Conservation (phyloP, 1,140 invertebrate species). For the Drosophila santomea region DNA sequence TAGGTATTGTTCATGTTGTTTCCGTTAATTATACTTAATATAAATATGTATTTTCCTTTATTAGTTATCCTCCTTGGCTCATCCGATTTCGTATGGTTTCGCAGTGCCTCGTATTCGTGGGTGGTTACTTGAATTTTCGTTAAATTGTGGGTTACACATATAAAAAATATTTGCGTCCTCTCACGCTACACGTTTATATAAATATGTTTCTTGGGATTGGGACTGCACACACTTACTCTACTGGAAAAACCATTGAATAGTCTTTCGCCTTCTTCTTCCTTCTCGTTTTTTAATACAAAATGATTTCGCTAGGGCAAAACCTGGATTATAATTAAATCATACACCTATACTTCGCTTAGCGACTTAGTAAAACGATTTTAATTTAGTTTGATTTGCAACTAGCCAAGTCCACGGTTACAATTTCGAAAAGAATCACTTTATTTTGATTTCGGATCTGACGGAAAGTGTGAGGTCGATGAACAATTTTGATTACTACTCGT, state of each 20-base stretch:
- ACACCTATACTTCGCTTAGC: slow-evolving; percentile 43
- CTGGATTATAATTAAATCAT: slow-evolving; percentile 20
- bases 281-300: slow-evolving; percentile 17
- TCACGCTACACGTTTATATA: slow-evolving; percentile 48
- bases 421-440: slow-evolving; percentile 39
- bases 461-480: slow-evolving; percentile 19
- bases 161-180: slow-evolving; percentile 63
- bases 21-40: slow-evolving; percentile 55
- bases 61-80: slow-evolving; percentile 43
- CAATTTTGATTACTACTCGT: slow-evolving; percentile 25
- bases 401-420: slow-evolving; percentile 13
- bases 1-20: slow-evolving; percentile 78
- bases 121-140: slow-evolving; percentile 50
- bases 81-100: slow-evolving; percentile 13
- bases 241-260: slow-evolving; percentile 71
- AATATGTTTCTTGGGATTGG: slow-evolving; percentile 34
- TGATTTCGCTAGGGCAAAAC: slow-evolving; percentile 9
- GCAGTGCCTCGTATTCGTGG: slow-evolving; percentile 35
- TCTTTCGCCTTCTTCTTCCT: slow-evolving; percentile 30
- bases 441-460: slow-evolving; percentile 43
- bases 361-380: slow-evolving; percentile 11
- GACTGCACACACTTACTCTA: slow-evolving; percentile 54
- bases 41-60: slow-evolving; percentile 58
- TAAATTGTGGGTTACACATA: slow-evolving; percentile 75
- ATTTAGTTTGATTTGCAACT: slow-evolving; percentile 14